These are phyloP conservation scores for Polia nebulosa DNA, from an alignment of 2,888 invertebrate species.

Conservation along the genomic window DNA sequence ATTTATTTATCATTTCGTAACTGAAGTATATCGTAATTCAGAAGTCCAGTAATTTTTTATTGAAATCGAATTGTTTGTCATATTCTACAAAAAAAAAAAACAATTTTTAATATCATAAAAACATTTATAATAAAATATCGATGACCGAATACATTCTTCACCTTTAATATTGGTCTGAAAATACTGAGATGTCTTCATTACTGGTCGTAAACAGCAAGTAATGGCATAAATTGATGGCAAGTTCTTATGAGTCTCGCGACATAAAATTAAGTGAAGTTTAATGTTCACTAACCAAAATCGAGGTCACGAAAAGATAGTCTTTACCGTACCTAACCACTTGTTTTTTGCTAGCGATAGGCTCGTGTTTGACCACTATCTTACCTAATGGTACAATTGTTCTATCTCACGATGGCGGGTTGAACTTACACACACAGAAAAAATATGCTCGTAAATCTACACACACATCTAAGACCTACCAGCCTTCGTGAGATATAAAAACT, in stretches of 20 bases:
- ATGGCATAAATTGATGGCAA: conserved; percentile 41
- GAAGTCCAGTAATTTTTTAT: too few species aligned
- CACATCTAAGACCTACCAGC: too few species aligned
- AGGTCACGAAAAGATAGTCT: not conserved
- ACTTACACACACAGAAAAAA: too few species aligned
- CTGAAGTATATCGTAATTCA: too few species aligned
- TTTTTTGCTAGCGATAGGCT: too few species aligned
- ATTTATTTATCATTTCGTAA: too few species aligned
- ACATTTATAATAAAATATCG: not conserved
- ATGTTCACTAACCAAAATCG: conserved; percentile 20
- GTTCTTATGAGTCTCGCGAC: conserved; percentile 32
- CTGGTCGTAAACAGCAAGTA: conserved; percentile 47
- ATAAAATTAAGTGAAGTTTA: conserved; percentile 46
- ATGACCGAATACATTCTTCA: conserved; percentile 16
- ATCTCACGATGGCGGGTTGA: too few species aligned
- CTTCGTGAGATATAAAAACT: too few species aligned
- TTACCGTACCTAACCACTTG: not conserved
- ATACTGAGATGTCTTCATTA: conserved; percentile 39
- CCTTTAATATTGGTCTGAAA: conserved; percentile 28
- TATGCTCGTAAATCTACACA: too few species aligned
- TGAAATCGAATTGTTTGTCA: too few species aligned
- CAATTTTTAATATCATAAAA: not conserved
- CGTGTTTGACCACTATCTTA: not conserved
- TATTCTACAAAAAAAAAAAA: too few species aligned
- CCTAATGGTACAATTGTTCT: too few species aligned